A percentile compares a stretch with the other conserved stretches of the same genome.
Conservation (phyloP, 2,797 vertebrate species). For the Diplodus sargus region DNA sequence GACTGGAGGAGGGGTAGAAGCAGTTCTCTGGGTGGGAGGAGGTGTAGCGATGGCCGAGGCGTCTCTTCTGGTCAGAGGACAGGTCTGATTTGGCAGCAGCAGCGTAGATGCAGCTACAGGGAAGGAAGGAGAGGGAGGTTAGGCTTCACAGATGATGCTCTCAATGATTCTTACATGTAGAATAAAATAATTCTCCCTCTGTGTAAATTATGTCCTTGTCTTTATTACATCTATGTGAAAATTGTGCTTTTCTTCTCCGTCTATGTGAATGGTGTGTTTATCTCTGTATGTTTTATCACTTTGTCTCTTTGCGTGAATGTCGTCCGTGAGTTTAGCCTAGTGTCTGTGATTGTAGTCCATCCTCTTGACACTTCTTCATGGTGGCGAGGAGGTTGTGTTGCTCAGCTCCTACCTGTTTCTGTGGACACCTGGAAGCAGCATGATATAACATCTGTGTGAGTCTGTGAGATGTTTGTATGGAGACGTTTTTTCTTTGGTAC, state of each 20-base stretch:
- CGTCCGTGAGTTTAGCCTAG: no score
- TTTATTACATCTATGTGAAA: neutral
- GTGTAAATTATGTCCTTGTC: neutral
- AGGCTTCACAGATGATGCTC: neutral
- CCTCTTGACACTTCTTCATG: neutral
- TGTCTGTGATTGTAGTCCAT: no score
- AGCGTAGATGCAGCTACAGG: slow-evolving; percentile 45
- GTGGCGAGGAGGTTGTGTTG: neutral
- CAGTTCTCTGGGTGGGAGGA: slow-evolving; percentile 77
- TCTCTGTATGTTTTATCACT: no score
- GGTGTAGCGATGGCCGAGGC: slow-evolving; percentile 73
- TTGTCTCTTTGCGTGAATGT: no score
- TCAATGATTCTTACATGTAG: neutral
- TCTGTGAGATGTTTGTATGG: neutral
- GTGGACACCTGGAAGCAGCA: neutral
- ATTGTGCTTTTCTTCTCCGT: no score
- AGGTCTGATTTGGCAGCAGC: slow-evolving; percentile 54
- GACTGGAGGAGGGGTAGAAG: slow-evolving; percentile 69
- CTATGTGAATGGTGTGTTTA: neutral
- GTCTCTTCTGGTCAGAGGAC: slow-evolving; percentile 55
- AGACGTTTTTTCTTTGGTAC: slow-evolving; percentile 31
- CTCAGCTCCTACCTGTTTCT: neutral
- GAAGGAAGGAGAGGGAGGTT: neutral
- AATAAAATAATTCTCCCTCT: neutral
- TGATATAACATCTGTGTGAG: neutral